Evolutionary conservation across 2,113 vertebrate species (phyloP), one percentile per base, ranked within the genome.

Genomic region (Macquaria ambigua): DNA sequence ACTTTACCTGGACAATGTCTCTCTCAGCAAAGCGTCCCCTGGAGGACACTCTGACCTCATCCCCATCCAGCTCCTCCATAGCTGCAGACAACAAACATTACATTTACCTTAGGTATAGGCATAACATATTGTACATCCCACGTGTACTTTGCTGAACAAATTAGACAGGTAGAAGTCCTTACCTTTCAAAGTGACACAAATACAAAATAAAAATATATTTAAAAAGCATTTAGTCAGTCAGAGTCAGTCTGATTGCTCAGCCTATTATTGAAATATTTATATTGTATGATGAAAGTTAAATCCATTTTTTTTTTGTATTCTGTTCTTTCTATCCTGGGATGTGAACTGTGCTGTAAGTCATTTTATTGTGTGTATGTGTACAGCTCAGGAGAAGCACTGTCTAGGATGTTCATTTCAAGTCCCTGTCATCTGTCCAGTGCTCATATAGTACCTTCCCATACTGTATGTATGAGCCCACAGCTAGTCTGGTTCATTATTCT

Each of bases 61-160:
- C 98, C 2, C 98, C 98, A 0, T 99, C 98, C 89, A 99, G 92
- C 90, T 99, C 98, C 93, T 99, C 98, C 98, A 99, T 99, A 34
- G 98, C 98, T 99, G 93, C 10, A 76, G 88, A 91, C 39, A 82
- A 31, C 14, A 89, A 81, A 87, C 23, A 77, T 21, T 71, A 46
- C 31, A 81, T 62, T 64, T 6, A 14, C 25, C 16, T 69, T 56
- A 48, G 25, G 21, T 39, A 11, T 21, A 71, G 43, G n/a, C 18
- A 69, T 21, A 8, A 12, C 28, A 23, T 23, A 43, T 5, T 9
- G 6, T 20, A 25, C 34, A 50, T 46, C 14, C 18, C 55, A 31
- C 3, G 2, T 72, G 11, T 12, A 7, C 41, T 28, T 68, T 52
- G 20, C 28, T 52, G 68, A 37, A 58, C 34, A 28, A 21, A 18